Percentiles rank a stretch among this genome's conserved stretches.
Conservation (phyloP, 1,140 invertebrate species). For the Aporrectodea caliginosa region DNA sequence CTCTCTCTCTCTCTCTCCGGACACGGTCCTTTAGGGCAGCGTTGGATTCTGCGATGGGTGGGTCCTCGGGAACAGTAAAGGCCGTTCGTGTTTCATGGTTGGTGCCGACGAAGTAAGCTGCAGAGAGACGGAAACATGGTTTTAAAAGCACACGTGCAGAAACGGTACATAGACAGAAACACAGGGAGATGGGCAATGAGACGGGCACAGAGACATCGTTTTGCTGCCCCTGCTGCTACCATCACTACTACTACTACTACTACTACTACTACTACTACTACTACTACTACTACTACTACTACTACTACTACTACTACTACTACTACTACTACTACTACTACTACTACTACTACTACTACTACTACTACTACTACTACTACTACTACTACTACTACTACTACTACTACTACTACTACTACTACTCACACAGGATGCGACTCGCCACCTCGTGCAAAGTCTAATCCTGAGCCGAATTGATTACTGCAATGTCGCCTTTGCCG, state of each 20-base stretch:
- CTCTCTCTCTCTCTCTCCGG: neutral
- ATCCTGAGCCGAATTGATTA: no score
- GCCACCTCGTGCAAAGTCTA: no score
- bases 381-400: neutral
- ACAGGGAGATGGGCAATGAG: no score
- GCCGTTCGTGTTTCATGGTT: neutral
- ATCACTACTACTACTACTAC: neutral
- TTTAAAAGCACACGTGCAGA: no score
- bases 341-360: neutral
- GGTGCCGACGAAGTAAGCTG: no score
- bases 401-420: neutral
- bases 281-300: neutral
- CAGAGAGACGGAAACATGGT: no score
- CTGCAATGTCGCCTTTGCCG: neutral
- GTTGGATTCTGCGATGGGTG: neutral
- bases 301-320: neutral
- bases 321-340: neutral
- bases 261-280: neutral
- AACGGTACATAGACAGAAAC: no score
- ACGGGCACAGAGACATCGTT: no score
- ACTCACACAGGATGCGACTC: no score
- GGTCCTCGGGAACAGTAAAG: no score
- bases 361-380: neutral
- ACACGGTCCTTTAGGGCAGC: neutral
- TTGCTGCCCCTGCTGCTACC: neutral